These are phyloP conservation scores for Eupristina koningsbergeri DNA, from an alignment of 1,140 invertebrate species.

Conservation along the genomic window DNA sequence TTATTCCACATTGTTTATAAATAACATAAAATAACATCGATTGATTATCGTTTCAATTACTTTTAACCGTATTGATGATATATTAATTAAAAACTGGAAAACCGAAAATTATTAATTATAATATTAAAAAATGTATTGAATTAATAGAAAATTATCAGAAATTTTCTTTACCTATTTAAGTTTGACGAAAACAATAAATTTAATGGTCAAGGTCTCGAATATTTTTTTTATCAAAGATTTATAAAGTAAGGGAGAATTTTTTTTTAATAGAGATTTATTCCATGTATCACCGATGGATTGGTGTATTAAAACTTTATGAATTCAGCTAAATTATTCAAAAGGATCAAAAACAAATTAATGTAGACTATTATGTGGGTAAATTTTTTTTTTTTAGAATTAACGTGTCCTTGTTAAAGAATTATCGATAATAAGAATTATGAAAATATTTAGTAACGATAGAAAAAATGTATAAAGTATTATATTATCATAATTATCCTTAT, in stretches of 20 bases:
- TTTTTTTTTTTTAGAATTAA: neutral
- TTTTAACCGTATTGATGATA: neutral
- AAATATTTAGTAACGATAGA: neutral
- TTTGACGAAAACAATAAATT: neutral
- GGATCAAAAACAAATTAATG: no score
- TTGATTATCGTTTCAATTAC: neutral
- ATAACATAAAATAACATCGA: neutral
- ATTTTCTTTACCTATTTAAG: neutral
- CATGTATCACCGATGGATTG: neutral
- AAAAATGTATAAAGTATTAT: neutral
- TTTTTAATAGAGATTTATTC: neutral
- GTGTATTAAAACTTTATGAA: neutral
- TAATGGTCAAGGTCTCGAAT: neutral
- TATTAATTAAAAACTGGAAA: neutral
- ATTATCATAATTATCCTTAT: neutral
- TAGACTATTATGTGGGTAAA: no score
- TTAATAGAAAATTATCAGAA: neutral
- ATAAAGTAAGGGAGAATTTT: neutral
- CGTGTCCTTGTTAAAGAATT: neutral
- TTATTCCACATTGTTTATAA: neutral
- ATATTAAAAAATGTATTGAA: no score
- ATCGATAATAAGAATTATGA: neutral
- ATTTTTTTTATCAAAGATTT: neutral
- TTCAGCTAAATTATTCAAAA: no score
- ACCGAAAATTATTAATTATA: no score